A percentile compares a stretch with the other conserved stretches of the same genome.
Conservation (phyloP, 2,113 vertebrate species). For the Lonchura striata region DNA sequence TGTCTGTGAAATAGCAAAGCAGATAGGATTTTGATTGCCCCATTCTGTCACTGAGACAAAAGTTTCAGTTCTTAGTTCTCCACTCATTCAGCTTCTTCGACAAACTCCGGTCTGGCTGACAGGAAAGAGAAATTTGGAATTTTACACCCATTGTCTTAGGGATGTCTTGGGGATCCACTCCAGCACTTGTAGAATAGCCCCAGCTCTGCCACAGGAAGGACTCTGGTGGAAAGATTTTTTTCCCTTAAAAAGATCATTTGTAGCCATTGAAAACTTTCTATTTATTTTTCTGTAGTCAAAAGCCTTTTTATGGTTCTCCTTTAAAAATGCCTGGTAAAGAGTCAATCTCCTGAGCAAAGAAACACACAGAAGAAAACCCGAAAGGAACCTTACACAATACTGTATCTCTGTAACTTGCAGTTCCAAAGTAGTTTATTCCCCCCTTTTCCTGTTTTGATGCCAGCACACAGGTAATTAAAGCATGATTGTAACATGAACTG, state of each 20-base stretch:
- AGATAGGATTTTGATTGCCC: not conserved
- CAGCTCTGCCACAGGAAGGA: not conserved
- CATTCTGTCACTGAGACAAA: not conserved
- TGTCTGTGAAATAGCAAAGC: not conserved
- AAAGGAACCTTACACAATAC: not conserved
- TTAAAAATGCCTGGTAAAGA: not conserved
- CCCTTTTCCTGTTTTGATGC: not conserved
- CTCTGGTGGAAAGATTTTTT: not conserved
- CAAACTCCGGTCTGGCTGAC: not conserved
- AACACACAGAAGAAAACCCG: not conserved
- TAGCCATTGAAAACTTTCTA: too few relatives aligned
- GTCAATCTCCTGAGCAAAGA: not conserved
- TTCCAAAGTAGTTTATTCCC: not conserved
- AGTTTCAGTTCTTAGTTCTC: not conserved
- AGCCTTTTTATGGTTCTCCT: not conserved
- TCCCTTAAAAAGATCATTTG: not conserved
- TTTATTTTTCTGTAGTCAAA: not conserved
- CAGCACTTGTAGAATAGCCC: too few relatives aligned
- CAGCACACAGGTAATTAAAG: not conserved
- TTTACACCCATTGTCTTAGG: too few relatives aligned
- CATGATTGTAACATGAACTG: not conserved
- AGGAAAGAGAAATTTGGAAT: not conserved
- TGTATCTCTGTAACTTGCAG: accelerated
- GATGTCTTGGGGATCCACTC: not conserved
- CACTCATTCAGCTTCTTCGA: not conserved